These are phyloP conservation scores for Sarcophaga rosellei DNA, from an alignment of 2,888 invertebrate species.

Conservation along the genomic window DNA sequence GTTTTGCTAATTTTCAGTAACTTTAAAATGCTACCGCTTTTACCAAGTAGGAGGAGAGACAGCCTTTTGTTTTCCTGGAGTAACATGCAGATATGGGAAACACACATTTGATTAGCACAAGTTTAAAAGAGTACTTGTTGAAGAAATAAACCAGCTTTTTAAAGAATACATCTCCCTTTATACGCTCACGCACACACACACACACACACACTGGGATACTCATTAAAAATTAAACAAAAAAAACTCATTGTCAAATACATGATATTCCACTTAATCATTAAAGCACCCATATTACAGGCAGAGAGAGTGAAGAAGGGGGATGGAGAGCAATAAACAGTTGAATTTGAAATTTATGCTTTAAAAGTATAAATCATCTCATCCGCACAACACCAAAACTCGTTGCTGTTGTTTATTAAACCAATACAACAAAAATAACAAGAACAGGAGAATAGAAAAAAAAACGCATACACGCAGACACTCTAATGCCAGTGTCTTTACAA, in stretches of 20 bases:
- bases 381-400: not conserved
- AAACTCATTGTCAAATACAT: not conserved
- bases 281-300: not conserved
- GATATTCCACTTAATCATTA: constrained; percentile 27
- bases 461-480: not conserved
- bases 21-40: too few species aligned
- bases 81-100: too few species aligned
- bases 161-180: too few species aligned
- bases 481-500: not conserved
- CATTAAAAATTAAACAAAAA: not conserved
- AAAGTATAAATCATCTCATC: not conserved
- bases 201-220: not conserved
- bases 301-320: not conserved
- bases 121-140: too few species aligned
- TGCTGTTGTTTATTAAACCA: constrained; percentile 31
- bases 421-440: constrained; percentile 19
- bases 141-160: too few species aligned
- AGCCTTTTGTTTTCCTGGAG: too few species aligned
- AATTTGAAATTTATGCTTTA: constrained; percentile 8
- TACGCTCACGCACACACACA: too few species aligned
- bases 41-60: too few species aligned
- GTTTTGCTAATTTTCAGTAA: too few species aligned
- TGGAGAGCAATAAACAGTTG: not conserved
- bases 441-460: not conserved
- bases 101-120: too few species aligned